Evolutionary conservation across 2,113 vertebrate genomes (phyloP), one percentile per base, ranked within the genome.

Genomic region (Rhinopomastus cyanomelas): DNA sequence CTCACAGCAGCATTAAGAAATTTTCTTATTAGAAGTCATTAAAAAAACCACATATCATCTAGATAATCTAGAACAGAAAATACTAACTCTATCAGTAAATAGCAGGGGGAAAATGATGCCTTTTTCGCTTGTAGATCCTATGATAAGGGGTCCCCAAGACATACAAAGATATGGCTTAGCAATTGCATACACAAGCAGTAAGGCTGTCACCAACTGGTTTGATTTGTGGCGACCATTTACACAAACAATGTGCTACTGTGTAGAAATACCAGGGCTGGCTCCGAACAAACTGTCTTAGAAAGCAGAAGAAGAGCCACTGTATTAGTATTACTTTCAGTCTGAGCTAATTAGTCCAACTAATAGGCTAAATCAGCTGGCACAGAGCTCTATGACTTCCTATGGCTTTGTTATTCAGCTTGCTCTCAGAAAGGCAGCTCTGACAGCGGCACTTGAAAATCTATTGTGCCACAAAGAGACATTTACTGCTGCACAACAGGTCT

Each of bases 251-350:
- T 2, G 0, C 59, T 76, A 29, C 78, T 87, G 59, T 76, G 32
- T 19, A 68, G 69, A 81, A 87, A 79, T 42, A 79, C 1, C 89
- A 37, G 81, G 84, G 66, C 69, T 87, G 78, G 53, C 88, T 91
- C 80, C 72, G 80, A 62, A 71, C 49, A 66, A 60, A 55, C 65
- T 81, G 90, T n/a, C 80, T 91, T 52, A 81, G 73, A 88, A 52
- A 49, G 57, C 83, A 93, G 80, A 60, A 83, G 69, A 53, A 71
- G 37, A 72, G 66, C 36, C 66, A 68, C 46, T 76, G 46, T 55
- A 55, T 34, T 48, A 49, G 59, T 34, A 29, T 37, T 71, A 67
- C 46, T 76, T 76, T 76, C 62, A 66, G 59, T 74, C 55, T 76
- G 42, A 23, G 36, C 74, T 88, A 68, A 81, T 80, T 87, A 88